Evolutionary conservation across 2,888 invertebrate genomes (phyloP), one percentile per base, ranked within the genome.

Genomic region (Meloe dianella): DNA sequence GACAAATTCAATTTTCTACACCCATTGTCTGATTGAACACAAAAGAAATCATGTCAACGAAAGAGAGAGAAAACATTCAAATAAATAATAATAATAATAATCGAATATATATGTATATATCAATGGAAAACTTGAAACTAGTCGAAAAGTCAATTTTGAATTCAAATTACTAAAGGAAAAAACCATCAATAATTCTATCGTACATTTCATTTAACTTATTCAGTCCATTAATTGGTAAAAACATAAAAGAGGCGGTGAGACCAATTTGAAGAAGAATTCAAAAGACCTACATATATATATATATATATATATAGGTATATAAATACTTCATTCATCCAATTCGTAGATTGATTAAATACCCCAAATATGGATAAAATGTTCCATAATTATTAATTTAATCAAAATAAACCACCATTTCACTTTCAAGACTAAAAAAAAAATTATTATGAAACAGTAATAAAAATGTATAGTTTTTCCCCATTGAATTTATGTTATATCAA

Each of bases 201-300:
- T 38, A 38, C 5, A 47, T 47, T 47, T 47, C 1, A 47, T 47
- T 20, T 17, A 20, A 47, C 9, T 47, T n/a, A 9, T n/a, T n/a
- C n/a, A n/a, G 20, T n/a, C n/a, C 54, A 54, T 54, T 54, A 54
- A 54, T 54, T 54, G 27, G 22, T n/a, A 12, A 22, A 54, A 54
- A 54, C 54, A 54, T 1, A 24, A 10, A 54, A 54, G 14, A 12
- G 54, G 54, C 24, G 24, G 54, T 27, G 6, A n/a, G n/a, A 27
- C 14, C 22, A 5, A 17, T 17, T 41, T 47, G 0, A 10, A 12
- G n/a, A 54, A 54, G 27, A 54, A 54, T 54, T 54, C 54, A 54
- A 54, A 27, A 54, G 24, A 54, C 24, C 54, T 27, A 2, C n/a
- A n/a, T n/a, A n/a, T n/a, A n/a, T n/a, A n/a, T n/a, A n/a, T n/a